These are phyloP conservation scores for Gallirallus australis DNA, from an alignment of 2,797 vertebrate species.

Conservation along the genomic window DNA sequence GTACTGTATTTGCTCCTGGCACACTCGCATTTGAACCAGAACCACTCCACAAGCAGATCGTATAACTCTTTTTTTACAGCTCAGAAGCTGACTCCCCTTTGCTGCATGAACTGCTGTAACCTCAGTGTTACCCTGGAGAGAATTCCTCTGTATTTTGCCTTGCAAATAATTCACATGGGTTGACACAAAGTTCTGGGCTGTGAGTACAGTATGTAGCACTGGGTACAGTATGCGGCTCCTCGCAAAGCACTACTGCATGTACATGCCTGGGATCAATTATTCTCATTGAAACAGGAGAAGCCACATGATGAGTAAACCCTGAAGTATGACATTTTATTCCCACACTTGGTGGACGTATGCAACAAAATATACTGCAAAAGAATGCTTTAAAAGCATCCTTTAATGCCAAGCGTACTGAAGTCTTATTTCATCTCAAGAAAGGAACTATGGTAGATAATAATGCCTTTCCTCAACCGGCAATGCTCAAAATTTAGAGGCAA, in stretches of 20 bases:
- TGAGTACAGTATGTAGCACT: constrained; percentile 11
- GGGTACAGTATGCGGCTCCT: background rate
- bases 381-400: background rate
- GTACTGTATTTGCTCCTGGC: background rate
- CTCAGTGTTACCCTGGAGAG: constrained; percentile 23
- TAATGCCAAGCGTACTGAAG: background rate
- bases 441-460: background rate
- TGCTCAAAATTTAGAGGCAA: background rate
- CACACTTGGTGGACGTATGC: background rate
- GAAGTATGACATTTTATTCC: constrained; percentile 10
- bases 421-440: background rate
- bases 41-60: background rate
- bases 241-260: background rate
- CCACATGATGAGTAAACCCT: background rate
- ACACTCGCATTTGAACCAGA: background rate
- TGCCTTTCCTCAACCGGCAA: background rate
- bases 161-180: background rate
- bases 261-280: constrained; percentile 30
- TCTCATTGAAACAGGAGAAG: constrained; percentile 37
- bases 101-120: constrained; percentile 20
- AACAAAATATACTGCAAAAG: constrained; percentile 1
- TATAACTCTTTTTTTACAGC: background rate
- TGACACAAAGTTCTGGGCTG: background rate
- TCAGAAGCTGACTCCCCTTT: background rate
- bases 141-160: constrained; percentile 20